These are phyloP conservation scores for Verasper variegatus DNA, from an alignment of 2,113 vertebrate genomes.

Conservation along the genomic window DNA sequence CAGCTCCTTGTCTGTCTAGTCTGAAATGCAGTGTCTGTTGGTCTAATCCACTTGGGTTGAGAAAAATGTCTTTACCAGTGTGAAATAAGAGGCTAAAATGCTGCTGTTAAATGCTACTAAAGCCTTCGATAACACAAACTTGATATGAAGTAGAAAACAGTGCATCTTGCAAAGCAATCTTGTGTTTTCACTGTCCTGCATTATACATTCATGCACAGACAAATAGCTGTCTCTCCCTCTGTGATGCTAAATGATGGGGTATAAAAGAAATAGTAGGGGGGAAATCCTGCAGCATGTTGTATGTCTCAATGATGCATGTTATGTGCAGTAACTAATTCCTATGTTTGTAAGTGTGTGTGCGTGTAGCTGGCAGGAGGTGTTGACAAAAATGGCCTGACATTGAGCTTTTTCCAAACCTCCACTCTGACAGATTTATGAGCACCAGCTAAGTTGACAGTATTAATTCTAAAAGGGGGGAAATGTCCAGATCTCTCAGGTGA, in stretches of 20 bases:
- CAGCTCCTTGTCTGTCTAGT: neutral
- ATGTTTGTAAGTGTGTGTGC: neutral
- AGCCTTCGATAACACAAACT: neutral
- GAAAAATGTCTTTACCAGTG: neutral
- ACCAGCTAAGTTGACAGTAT: neutral
- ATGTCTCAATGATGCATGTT: slow-evolving; percentile 19
- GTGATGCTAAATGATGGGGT: slow-evolving; percentile 28
- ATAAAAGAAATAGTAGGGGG: slow-evolving; percentile 33
- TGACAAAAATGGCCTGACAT: neutral
- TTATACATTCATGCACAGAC: slow-evolving; percentile 13
- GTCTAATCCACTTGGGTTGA: neutral
- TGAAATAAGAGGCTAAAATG: too few relatives aligned
- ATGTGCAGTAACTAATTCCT: slow-evolving; percentile 14
- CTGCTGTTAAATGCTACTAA: neutral
- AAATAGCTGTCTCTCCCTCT: slow-evolving; percentile 8
- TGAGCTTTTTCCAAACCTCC: slow-evolving; percentile 8
- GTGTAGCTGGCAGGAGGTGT: neutral
- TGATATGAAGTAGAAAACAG: neutral
- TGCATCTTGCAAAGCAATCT: slow-evolving; percentile 11
- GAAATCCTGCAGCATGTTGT: slow-evolving; percentile 28
- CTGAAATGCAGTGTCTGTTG: neutral
- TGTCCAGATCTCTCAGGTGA: slow-evolving; percentile 31
- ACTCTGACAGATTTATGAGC: slow-evolving; percentile 18
- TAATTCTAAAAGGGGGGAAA: slow-evolving; percentile 25
- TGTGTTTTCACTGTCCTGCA: slow-evolving; percentile 2